Conservation (phyloP, 1,140 invertebrate species). For the Trinorchestia longiramus region DNA sequence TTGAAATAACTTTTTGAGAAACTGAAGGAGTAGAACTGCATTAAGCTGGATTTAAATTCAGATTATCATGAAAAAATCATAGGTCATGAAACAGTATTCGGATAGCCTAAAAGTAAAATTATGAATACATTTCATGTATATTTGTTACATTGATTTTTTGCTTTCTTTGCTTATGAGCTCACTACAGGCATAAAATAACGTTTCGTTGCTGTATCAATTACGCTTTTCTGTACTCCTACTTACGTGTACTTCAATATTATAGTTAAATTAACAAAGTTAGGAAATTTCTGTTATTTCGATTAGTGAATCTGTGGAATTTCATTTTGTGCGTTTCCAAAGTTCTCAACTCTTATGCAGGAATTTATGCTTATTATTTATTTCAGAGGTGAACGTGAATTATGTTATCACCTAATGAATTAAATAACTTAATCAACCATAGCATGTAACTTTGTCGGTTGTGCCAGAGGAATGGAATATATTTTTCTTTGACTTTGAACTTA, state of each 20-base stretch:
- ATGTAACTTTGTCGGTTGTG: neutral
- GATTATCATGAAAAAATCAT: too few relatives aligned
- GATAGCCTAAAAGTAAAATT: too few relatives aligned
- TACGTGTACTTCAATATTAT: neutral
- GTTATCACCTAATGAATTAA: neutral
- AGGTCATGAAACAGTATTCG: too few relatives aligned
- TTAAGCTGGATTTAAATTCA: too few relatives aligned
- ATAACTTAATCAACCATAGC: neutral
- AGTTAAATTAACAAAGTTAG: neutral
- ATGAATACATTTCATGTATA: too few relatives aligned
- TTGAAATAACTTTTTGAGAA: too few relatives aligned
- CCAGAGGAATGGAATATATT: neutral
- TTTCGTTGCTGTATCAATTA: neutral
- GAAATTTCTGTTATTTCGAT: neutral
- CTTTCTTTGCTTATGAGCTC: neutral
- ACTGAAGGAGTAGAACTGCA: too few relatives aligned
- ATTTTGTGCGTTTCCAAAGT: neutral
- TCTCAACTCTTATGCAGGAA: neutral
- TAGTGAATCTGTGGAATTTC: neutral
- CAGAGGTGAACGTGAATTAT: neutral
- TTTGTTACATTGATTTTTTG: too few relatives aligned
- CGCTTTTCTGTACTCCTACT: neutral
- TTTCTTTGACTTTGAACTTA: neutral
- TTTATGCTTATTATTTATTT: neutral
- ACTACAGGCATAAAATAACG: neutral